Evolutionary conservation across 1,140 invertebrate species (phyloP), one percentile per base, ranked within the genome.

Genomic region (Limonius californicus): DNA sequence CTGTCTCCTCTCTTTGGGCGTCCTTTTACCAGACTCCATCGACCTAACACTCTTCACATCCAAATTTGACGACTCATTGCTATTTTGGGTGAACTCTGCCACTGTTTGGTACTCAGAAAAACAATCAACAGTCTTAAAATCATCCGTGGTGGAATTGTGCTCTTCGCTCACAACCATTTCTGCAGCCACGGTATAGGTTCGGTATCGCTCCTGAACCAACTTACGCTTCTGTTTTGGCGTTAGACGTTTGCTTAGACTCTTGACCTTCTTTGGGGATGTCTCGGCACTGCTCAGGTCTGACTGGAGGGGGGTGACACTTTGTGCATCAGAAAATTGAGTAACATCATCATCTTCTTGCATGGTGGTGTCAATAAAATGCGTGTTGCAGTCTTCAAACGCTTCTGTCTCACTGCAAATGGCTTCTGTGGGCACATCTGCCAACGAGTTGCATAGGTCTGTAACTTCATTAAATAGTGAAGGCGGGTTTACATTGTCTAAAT

Each of bases 201-300:
- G 87, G 69, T 88, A 92, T 55, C 89, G 81, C 66, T 91, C 88
- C 71, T 89, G 89, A 1, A 84, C 82, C 18, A 87, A 70, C 42
- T 84, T 85, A 59, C 89, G 76, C 70, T 87, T 88, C 68, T 91
- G 87, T 76, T 89, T 90, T 0, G 89, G 88, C 0, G 89, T 90
- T 43, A 90, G 70, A 11, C 83, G 77, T 60, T 82, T 83, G 1
- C 71, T 80, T 3, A 77, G 74, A 55, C 78, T 78, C 43, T 74
- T 75, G 8, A 74, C 77, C 68, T 83, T 87, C 65, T 87, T 89
- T 0, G 87, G 88, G 0, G 88, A 89, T 0, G 85, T 86, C 64
- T 90, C 88, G 0, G 83, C 83, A 9, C 87, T 90, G 67, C 87
- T 89, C 9, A 84, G 79, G 62, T 84, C 82, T 0, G 81, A 80